Conservation (phyloP, 2,888 invertebrate species). For the Drosophila colorata region DNA sequence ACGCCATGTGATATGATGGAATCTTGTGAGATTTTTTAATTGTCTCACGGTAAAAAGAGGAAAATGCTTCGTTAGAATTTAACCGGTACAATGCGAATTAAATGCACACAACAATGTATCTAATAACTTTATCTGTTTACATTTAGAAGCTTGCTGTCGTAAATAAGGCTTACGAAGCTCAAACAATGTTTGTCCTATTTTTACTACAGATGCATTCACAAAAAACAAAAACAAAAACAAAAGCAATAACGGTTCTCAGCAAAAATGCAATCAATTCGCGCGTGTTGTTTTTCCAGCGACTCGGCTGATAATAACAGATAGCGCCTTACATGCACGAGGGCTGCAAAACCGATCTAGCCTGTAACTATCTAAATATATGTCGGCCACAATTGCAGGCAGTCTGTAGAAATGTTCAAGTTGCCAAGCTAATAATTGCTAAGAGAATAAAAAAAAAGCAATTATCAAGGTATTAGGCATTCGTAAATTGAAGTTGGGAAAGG, state of each 20-base stretch:
- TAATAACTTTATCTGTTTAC: constrained; percentile 1
- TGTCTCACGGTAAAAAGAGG: not conserved
- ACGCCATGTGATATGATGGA: not conserved
- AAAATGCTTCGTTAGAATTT: not conserved
- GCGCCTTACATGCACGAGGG: constrained; percentile 13
- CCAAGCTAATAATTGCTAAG: no score
- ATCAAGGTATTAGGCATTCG: no score
- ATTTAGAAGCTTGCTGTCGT: not conserved
- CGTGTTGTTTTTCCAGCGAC: constrained; percentile 31
- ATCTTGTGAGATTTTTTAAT: not conserved
- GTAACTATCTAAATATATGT: not conserved
- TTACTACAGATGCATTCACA: not conserved
- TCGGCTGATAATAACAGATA: constrained; percentile 38
- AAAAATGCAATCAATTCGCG: constrained; percentile 32
- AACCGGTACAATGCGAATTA: not conserved
- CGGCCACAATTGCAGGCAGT: no score
- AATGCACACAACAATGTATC: not conserved
- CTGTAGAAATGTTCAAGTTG: no score
- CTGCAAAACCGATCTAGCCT: constrained; percentile 9
- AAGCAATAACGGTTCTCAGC: constrained; percentile 1
- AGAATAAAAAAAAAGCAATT: not conserved
- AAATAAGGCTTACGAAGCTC: constrained; percentile 1
- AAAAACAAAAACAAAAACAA: not conserved
- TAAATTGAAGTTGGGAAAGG: no score
- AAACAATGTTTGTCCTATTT: not conserved